Conservation (phyloP, 2,797 vertebrate genomes). For the Sardinella longiceps region DNA sequence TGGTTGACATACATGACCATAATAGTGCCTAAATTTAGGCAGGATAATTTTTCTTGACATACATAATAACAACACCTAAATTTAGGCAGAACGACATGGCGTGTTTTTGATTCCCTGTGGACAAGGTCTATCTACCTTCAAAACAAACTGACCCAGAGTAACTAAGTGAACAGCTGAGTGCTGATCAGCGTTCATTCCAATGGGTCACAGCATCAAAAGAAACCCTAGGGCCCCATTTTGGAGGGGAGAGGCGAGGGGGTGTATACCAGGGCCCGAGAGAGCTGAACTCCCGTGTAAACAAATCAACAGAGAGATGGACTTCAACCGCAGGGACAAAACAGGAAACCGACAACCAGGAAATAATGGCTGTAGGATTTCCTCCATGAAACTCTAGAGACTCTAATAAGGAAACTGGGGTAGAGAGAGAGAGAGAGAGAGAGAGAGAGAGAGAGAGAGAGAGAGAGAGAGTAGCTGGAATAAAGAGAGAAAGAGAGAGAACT, state of each 20-base stretch:
- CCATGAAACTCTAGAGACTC: not conserved
- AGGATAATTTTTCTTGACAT: not conserved
- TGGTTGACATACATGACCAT: not conserved
- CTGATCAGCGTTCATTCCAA: not conserved
- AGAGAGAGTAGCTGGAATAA: not conserved
- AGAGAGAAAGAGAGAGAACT: not conserved
- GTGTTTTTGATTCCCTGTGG: not conserved
- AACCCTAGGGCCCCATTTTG: not conserved
- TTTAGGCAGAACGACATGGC: not conserved
- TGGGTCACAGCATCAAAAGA: not conserved
- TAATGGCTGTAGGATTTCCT: not conserved
- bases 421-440: not conserved
- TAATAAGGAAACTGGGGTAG: not conserved
- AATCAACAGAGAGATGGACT: not conserved
- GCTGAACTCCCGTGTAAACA: not conserved
- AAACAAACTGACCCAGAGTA: not conserved
- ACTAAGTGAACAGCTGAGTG: not conserved
- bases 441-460: not conserved
- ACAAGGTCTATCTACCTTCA: not conserved
- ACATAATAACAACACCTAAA: no score
- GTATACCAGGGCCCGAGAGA: no score
- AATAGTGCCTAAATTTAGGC: not conserved
- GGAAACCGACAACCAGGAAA: conserved; percentile 3
- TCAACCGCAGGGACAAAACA: not conserved
- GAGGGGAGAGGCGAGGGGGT: no score